Evolutionary conservation across 2,113 vertebrate genomes (phyloP), one percentile per base, ranked within the genome.

Genomic region (Cavia porcellus): DNA sequence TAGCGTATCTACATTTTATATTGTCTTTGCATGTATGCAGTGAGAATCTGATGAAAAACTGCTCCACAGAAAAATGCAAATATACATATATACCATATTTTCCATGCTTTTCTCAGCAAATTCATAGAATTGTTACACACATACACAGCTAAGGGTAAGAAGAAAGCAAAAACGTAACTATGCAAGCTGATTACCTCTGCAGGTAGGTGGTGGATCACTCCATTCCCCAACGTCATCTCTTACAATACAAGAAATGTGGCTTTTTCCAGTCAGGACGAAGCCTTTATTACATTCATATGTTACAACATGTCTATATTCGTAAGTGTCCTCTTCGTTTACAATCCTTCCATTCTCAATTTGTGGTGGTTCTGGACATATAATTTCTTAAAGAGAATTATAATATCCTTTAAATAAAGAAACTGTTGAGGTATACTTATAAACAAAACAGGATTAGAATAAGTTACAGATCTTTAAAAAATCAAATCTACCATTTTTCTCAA

Each of bases 311-410:
- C 38, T n/a, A 2, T 94, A 79, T 4, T 0, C 0, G 0, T 97
- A 98, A 32, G 5, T n/a, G 0, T n/a, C 13, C 2, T 9, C 11
- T 59, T 90, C 32, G 1, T 20, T 47, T 14, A 2, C 10, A n/a
- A 96, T 92, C 6, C 0, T 0, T 79, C 95, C 97, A 28, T 96
- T 87, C 1, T 35, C 8, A 82, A 97, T 83, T 35, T n/a, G 1
- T 82, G 90, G 88, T 88, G 97, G 97, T 2, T 92, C 68, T n/a
- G 50, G 77, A 79, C 96, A 97, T 47, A 50, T 4, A 79, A 97
- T 95, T 92, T 66, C 96, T 98, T 92, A 87, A 96, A 97, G 92
- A 68, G 47, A 93, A 88, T 62, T 47, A 42, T 17, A 96, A 61
- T 24, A 79, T 57, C 20, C 52, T 96, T 97, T 55, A 82, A 75